Base-by-base conservation (phyloP, 2,113 vertebrate genomes). In the Brachirus orientalis region DNA sequence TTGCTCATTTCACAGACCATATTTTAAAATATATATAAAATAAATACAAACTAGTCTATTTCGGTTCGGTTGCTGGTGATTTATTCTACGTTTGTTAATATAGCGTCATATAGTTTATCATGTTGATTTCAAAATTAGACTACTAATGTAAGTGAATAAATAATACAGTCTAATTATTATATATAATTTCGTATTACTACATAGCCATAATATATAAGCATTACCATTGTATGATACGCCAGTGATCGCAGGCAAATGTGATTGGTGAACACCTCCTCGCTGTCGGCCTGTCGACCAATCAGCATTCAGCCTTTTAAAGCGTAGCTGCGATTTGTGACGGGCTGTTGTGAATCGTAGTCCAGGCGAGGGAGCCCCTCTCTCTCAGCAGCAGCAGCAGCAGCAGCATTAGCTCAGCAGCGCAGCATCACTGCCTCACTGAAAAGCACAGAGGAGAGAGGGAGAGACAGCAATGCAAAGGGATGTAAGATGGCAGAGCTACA, bases 401-500 rank as follows among this genome's bases (percentile, higher is more conserved):
- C 77, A 36, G 19, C 85, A 45, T 40, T 79, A 46, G 8, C 74
- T 45, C 10, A 13, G 22, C 79, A 40, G 11, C 74, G 38, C 80
- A 91, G 85, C 90, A 86, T 86, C 89, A 83, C 65, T 77, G 86
- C 86, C 82, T 92, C 90, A 90, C 90, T 85, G 90, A 91, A 82
- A 83, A 89, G 90, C 90, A 92, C 93, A 62, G 76, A 72, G 83
- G 82, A 84, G 78, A 75, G 82, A 87, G 84, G 79, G 11, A 13
- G 11, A 43, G 40, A 90, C 91, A 88, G 89, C 70, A 53, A 90
- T 98, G 96, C 94, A 63, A 95, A 97, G 94, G 92, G 94, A 94
- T 94, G 94, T 93, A 99, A 97, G 95, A 99, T 99, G 97, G 97
- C 97, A 96, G 97, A 98, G 95, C 96, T 99, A 94, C 97, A 99